These are phyloP conservation scores for Parauchenoglanis ngamensis DNA, from an alignment of 2,797 vertebrate species.

Conservation along the genomic window DNA sequence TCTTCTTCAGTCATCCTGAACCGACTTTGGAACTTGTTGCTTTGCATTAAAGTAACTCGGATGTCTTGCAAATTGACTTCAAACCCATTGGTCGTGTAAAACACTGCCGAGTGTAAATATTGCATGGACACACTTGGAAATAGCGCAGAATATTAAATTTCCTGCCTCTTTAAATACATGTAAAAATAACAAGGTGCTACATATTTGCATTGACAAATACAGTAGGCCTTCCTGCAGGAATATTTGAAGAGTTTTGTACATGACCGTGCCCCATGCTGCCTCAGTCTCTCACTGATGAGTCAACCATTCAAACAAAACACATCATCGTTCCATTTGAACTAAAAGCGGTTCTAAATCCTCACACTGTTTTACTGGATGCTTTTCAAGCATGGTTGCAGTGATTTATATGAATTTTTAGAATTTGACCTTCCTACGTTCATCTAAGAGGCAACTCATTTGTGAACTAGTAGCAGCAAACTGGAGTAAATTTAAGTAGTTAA, in stretches of 20 bases:
- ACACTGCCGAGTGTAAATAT: background rate
- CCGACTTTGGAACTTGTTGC: background rate
- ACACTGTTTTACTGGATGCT: background rate
- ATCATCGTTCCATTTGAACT: background rate
- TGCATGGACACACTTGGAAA: background rate
- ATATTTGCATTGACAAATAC: background rate
- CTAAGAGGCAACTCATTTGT: background rate
- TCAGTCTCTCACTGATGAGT: background rate
- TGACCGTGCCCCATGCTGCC: background rate
- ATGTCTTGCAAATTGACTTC: constrained; percentile 24
- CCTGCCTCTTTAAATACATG: background rate
- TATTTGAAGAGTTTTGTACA: background rate
- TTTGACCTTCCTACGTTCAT: background rate
- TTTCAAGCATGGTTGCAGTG: background rate
- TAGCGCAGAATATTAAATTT: background rate
- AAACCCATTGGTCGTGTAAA: background rate
- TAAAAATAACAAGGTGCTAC: background rate
- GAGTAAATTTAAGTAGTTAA: background rate
- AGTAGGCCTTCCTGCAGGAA: background rate
- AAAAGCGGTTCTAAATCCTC: background rate
- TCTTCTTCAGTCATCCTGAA: constrained; percentile 17
- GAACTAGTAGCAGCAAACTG: background rate
- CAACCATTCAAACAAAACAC: background rate
- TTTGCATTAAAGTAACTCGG: constrained; percentile 1
- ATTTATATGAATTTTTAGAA: background rate